These are phyloP conservation scores for Coremacera marginata DNA, from an alignment of 2,888 invertebrate species.

Conservation along the genomic window DNA sequence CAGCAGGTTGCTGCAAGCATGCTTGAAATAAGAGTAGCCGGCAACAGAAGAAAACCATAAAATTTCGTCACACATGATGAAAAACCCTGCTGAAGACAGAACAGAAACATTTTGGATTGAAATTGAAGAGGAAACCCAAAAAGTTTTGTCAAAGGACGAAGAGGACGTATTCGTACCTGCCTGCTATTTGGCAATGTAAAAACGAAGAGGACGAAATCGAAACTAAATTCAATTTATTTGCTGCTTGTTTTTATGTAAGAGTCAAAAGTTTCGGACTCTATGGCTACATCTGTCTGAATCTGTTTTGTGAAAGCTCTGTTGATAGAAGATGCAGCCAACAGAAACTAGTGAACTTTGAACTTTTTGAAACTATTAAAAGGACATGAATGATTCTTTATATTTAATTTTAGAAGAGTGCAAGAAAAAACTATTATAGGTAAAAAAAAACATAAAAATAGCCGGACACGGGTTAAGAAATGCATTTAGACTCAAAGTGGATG, in stretches of 20 bases:
- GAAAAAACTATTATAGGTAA: neutral
- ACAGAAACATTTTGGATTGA: neutral
- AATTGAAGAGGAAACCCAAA: constrained; percentile 1
- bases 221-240: constrained; percentile 27
- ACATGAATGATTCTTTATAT: constrained; percentile 23
- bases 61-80: constrained; percentile 25
- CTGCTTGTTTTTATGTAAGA: neutral
- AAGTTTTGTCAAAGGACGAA: neutral
- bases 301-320: neutral
- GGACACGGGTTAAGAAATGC: neutral
- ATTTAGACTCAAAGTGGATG: neutral
- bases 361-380: constrained; percentile 17
- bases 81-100: neutral
- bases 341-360: neutral
- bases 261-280: constrained; percentile 8
- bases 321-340: neutral
- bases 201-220: constrained; percentile 18
- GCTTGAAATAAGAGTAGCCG: neutral
- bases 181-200: neutral
- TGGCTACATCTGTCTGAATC: neutral
- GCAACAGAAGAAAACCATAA: neutral
- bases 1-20: neutral
- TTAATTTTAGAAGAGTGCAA: constrained; percentile 3
- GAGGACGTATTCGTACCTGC: neutral
- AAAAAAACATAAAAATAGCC: neutral